Base-by-base conservation (phyloP, 2,113 vertebrate genomes). In the Labeo catla region DNA sequence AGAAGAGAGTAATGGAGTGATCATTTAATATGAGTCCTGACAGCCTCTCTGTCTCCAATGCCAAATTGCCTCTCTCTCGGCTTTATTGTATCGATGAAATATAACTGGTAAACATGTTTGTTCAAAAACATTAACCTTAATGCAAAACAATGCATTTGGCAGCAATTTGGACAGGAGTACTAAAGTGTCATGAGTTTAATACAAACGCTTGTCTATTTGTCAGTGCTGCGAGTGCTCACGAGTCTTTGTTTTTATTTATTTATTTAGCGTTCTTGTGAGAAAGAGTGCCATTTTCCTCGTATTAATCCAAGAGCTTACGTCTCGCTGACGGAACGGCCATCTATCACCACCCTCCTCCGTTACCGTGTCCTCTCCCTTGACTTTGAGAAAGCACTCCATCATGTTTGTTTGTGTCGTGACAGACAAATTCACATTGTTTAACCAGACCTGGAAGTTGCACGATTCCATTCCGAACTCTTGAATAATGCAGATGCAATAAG, bases 361-460 rank as follows among this genome's bases (percentile, higher is more conserved):
- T 81, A 81, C 87, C 88, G 81, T 93, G 94, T 93, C 93, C 92
- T 93, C 92, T 91, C 91, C 89, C 84, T 87, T 93, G 94, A 94
- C 94, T 94, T 95, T 94, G 92, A 93, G 93, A 92, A 91, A 94
- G 90, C 91, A 93, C 92, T 95, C 93, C 88, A 93, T 94, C 93
- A 93, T 94, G 91, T 93, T 94, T 95, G 93, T 94, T 95, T 94
- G 92, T 93, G 92, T 91, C 92, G 90, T 91, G 93, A 94, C 92
- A 92, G 93, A 94, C 91, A 92, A 61, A 88, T 90, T 88, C 90
- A 91, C 92, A 92, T 90, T 65, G 80, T 91, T 91, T 91, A 86
- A 91, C 86, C 43, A 57, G 84, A 81, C 28, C 78, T 68, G 57
- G 54, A 83, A 78, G 72, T 85, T 36, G 21, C 15, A 34, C 23